Evolutionary conservation across 2,888 invertebrate species (phyloP).

Genomic region (Volucella inflata): DNA sequence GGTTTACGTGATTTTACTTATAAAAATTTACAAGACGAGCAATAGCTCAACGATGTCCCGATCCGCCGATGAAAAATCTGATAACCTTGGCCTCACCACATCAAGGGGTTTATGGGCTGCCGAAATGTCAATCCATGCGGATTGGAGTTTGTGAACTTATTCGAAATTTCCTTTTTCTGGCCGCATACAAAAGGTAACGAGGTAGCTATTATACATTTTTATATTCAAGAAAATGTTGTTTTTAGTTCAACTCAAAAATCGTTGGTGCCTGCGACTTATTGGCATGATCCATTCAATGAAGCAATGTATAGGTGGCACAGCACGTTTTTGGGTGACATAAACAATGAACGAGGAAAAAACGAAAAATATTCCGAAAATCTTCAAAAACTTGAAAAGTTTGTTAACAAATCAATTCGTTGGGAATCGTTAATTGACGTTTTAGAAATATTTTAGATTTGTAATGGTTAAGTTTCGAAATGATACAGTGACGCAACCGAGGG

Average conservation of each 20-base stretch:
- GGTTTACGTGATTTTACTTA: neutral
- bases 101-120: slow-evolving; percentile 96
- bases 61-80: slow-evolving; percentile 91
- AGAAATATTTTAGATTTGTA: slow-evolving; percentile 87
- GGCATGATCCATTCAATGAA: slow-evolving; percentile 97
- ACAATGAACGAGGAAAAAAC: slow-evolving; percentile 90
- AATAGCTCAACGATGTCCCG: slow-evolving; percentile 94
- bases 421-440: neutral
- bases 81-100: slow-evolving; percentile 97
- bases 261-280: slow-evolving; percentile 96
- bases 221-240: slow-evolving; percentile 64
- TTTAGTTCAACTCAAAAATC: slow-evolving; percentile 88
- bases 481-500: slow-evolving; percentile 93
- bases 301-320: slow-evolving; percentile 89
- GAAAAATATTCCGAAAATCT: slow-evolving; percentile 90
- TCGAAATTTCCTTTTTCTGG: slow-evolving; percentile 90
- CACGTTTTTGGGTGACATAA: slow-evolving; percentile 95
- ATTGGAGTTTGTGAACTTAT: slow-evolving; percentile 88
- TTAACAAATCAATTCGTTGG: neutral
- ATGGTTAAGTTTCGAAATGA: slow-evolving; percentile 94
- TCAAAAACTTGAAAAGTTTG: slow-evolving; percentile 85
- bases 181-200: slow-evolving; percentile 90
- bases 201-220: neutral
- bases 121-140: slow-evolving; percentile 89
- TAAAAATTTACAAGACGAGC: slow-evolving; percentile 88